Evolutionary conservation across 2,888 invertebrate genomes (phyloP).

Genomic region (Lottia gigantea): DNA sequence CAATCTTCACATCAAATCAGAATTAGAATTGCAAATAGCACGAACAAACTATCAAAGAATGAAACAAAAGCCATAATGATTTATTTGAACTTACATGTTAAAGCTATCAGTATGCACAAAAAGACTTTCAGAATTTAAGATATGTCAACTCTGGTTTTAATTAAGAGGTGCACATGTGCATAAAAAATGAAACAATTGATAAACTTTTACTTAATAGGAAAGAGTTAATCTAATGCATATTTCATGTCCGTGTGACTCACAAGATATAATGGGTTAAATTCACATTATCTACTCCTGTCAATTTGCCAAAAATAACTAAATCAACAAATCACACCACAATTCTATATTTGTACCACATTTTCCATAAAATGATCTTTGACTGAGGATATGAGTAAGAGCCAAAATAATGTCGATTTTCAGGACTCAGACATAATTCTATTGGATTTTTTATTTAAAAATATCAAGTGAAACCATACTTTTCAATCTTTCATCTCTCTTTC

Average conservation of each 20-base stretch:
- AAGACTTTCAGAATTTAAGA: too few species aligned
- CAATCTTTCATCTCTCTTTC: neutral
- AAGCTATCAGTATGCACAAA: too few species aligned
- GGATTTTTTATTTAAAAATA: neutral
- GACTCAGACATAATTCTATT: neutral
- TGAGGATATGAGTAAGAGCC: conserved; percentile 9
- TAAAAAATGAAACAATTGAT: conserved; percentile 1
- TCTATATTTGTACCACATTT: conserved; percentile 11
- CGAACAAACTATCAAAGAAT: neutral
- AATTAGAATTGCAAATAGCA: conserved; percentile 16
- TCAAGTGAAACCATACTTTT: conserved; percentile 4
- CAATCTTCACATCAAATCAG: too few species aligned
- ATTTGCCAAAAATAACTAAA: conserved; percentile 11
- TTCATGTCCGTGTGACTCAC: neutral
- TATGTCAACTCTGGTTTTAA: neutral
- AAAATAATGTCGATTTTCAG: conserved; percentile 1
- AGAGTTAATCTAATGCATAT: conserved; percentile 5
- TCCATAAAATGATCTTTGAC: conserved; percentile 11
- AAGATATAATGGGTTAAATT: conserved; percentile 7
- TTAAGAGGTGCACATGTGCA: neutral
- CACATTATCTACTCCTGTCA: conserved; percentile 10
- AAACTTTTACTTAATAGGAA: conserved; percentile 8
- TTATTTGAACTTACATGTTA: too few species aligned
- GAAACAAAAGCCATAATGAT: too few species aligned
- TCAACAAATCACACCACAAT: conserved; percentile 11